Conservation (phyloP, 30 jellyfish, hydroid and myxozoan genomes). For the Mastigias papua region DNA sequence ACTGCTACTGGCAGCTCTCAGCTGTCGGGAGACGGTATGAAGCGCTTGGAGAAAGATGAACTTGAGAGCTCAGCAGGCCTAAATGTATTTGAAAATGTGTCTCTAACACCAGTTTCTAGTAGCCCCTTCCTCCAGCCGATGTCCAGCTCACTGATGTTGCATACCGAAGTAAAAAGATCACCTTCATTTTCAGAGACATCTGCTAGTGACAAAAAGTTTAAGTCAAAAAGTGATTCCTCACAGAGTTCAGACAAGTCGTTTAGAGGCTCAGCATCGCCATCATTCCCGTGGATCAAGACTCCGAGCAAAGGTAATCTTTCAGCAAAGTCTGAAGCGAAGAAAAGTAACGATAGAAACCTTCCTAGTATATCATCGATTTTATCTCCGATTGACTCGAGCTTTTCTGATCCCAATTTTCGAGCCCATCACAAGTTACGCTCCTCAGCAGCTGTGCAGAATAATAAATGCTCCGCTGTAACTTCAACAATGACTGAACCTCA, state of each 20-base stretch:
- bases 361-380: slow-evolving; percentile 56
- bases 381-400: slow-evolving; percentile 25
- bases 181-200: slow-evolving; percentile 17
- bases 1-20: not conserved
- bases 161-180: slow-evolving; percentile 33
- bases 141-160: slow-evolving; percentile 50
- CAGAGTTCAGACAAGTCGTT: slow-evolving; percentile 12
- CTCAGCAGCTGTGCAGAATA: not conserved
- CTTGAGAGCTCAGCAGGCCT: slow-evolving; percentile 9
- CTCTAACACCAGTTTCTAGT: slow-evolving; percentile 38
- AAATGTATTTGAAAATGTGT: slow-evolving; percentile 30
- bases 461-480: not conserved
- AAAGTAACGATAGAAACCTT: slow-evolving; percentile 29
- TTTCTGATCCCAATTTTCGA: slow-evolving; percentile 35
- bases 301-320: slow-evolving; percentile 21
- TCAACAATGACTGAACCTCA: not conserved
- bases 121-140: slow-evolving; percentile 60
- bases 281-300: slow-evolving; percentile 53
- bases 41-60: slow-evolving; percentile 4
- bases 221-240: not conserved
- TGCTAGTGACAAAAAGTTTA: slow-evolving; percentile 2
- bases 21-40: not conserved
- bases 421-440: slow-evolving; percentile 6
- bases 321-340: not conserved
- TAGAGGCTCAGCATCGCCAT: slow-evolving; percentile 38